phyloP scores from a whole-genome alignment of 2,797 vertebrate species.

The Dicrostonyx torquatus region DNA sequence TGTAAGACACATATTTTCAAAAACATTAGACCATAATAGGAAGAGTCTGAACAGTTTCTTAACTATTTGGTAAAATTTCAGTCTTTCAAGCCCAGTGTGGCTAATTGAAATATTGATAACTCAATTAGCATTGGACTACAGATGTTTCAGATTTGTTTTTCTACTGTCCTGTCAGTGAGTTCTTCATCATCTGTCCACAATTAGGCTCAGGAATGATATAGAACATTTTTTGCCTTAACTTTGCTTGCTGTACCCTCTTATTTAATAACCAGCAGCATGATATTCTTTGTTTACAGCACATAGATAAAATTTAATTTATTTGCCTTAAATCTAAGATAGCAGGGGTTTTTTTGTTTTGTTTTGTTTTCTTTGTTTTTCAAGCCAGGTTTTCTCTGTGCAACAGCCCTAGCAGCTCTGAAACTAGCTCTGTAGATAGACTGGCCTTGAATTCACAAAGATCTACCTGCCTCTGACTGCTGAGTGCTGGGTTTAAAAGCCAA shows the following conservation, averaged over 20 bases:
- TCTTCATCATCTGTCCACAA: neutral
- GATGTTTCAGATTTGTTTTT: neutral
- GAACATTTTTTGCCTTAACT: neutral
- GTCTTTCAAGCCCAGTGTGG: neutral
- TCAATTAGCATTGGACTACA: neutral
- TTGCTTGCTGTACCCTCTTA: neutral
- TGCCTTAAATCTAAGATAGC: neutral
- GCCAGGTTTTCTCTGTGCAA: too few species aligned
- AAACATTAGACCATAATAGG: neutral
- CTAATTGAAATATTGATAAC: slow-evolving; percentile 37
- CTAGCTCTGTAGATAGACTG: too few species aligned
- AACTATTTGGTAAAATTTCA: neutral
- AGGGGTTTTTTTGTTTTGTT: neutral
- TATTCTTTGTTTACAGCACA: neutral
- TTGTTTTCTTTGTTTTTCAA: too few species aligned
- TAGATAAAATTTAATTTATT: neutral
- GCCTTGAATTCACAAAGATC: too few species aligned
- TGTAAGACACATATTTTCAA: neutral
- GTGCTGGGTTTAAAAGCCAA: too few species aligned
- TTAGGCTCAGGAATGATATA: neutral
- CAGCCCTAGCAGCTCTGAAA: too few species aligned
- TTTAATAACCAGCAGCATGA: neutral
- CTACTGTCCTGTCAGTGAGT: neutral
- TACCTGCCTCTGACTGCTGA: too few species aligned
- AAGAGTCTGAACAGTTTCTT: neutral